Evolutionary conservation across 2,797 vertebrate species (phyloP).

Genomic region (Poecilia gillii): DNA sequence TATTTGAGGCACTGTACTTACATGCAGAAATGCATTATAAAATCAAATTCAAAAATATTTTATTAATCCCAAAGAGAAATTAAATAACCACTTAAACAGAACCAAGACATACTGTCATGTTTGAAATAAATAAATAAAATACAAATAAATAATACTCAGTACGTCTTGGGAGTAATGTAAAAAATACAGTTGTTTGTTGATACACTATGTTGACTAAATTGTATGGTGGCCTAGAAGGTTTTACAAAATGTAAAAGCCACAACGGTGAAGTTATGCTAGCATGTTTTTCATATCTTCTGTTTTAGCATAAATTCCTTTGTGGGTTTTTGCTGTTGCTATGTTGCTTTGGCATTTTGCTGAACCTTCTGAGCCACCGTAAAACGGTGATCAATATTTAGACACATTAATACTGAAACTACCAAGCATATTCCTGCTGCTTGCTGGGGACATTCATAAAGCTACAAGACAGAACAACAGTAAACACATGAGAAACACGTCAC

Average conservation of each 20-base stretch:
- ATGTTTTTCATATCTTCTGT: neutral
- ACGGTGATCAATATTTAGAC: neutral
- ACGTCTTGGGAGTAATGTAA: neutral
- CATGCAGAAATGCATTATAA: neutral
- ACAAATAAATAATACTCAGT: too few species aligned
- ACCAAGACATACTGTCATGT: neutral
- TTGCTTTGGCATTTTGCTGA: neutral
- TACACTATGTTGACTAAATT: neutral
- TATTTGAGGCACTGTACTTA: neutral
- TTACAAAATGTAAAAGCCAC: neutral
- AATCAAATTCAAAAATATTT: too few species aligned
- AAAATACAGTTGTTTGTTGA: neutral
- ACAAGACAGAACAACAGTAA: neutral
- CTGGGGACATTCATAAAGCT: neutral
- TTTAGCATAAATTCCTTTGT: neutral
- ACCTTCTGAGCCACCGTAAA: neutral
- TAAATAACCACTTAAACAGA: neutral
- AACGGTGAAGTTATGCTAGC: neutral
- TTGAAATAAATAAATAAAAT: too few species aligned
- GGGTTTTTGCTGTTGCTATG: neutral
- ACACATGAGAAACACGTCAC: slow-evolving; percentile 70
- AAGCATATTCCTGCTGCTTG: neutral
- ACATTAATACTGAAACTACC: neutral
- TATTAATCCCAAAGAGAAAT: too few species aligned
- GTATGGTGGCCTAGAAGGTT: neutral